These are phyloP conservation scores for Motacilla alba DNA, from an alignment of 2,113 vertebrate genomes.

Conservation along the genomic window DNA sequence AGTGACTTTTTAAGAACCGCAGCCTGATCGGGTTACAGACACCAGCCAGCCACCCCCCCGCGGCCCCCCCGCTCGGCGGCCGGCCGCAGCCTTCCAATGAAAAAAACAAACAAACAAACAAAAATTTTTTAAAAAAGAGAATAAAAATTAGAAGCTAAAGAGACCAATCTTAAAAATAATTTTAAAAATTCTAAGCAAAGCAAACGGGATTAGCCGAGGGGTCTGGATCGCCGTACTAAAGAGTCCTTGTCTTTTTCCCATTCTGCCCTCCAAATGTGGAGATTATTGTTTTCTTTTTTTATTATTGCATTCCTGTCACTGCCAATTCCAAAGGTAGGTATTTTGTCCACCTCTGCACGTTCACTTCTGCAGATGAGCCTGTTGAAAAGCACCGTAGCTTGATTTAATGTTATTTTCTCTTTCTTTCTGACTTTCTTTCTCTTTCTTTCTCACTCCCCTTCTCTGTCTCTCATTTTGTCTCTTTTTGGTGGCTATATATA, in stretches of 20 bases:
- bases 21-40: conserved; percentile 16
- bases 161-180: background rate
- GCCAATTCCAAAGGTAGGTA: conserved; percentile 98
- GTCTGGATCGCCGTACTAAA: conserved; percentile 90
- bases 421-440: conserved; percentile 69
- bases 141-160: background rate
- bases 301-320: conserved; percentile 97
- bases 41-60: background rate
- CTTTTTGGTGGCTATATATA: conserved; percentile 72
- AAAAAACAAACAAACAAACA: background rate
- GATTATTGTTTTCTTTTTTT: conserved; percentile 93
- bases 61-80: conserved; percentile 70
- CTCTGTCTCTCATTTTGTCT: conserved; percentile 73
- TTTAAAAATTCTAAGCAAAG: conserved; percentile 64
- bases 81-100: background rate
- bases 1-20: conserved; percentile 20
- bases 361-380: conserved; percentile 98
- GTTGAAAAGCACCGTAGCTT: conserved; percentile 96
- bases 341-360: conserved; percentile 90
- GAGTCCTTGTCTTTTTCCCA: conserved; percentile 94
- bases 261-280: conserved; percentile 91
- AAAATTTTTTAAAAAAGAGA: background rate
- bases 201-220: conserved; percentile 77
- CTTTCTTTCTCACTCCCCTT: conserved; percentile 61
- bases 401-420: conserved; percentile 88